Percentiles rank a stretch among this genome's conserved stretches.
phyloP scores from a whole-genome alignment of 2,888 invertebrate genomes.

The Rugalucina vietnamica region DNA sequence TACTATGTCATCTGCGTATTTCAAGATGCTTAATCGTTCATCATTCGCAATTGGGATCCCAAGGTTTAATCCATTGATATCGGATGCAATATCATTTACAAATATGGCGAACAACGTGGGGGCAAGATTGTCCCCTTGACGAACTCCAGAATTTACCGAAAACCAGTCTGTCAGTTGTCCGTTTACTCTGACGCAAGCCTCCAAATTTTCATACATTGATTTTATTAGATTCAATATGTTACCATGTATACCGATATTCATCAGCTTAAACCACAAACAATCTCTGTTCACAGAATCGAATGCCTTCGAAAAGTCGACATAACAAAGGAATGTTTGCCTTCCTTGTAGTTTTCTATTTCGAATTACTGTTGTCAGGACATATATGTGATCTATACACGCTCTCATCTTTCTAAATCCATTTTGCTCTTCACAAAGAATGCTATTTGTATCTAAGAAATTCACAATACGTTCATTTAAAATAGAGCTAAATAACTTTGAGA shows the following conservation, averaged over 20 bases:
- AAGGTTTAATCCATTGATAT: neutral
- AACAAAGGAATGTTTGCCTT: neutral
- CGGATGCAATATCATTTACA: constrained; percentile 9
- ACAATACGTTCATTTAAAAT: constrained; percentile 15
- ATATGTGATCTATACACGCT: constrained; percentile 26
- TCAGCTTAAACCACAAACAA: no score
- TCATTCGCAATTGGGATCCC: neutral
- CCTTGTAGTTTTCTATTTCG: constrained; percentile 2
- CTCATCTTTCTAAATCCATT: neutral
- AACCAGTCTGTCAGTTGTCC: constrained; percentile 18
- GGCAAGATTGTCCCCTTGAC: constrained; percentile 11
- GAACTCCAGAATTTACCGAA: constrained; percentile 6
- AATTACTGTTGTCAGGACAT: constrained; percentile 4
- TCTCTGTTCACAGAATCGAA: no score
- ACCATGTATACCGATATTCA: constrained; percentile 4
- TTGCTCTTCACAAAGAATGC: neutral
- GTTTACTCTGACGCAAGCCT: constrained; percentile 7
- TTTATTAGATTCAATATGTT: neutral
- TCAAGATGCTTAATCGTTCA: neutral
- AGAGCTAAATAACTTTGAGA: constrained; percentile 7
- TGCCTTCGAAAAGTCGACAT: no score
- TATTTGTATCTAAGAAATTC: neutral
- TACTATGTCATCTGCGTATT: constrained; percentile 9
- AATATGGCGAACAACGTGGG: constrained; percentile 27
- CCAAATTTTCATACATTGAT: constrained; percentile 4